phyloP scores from a whole-genome alignment of 2,797 vertebrate genomes.

The Bovichtus diacanthus region DNA sequence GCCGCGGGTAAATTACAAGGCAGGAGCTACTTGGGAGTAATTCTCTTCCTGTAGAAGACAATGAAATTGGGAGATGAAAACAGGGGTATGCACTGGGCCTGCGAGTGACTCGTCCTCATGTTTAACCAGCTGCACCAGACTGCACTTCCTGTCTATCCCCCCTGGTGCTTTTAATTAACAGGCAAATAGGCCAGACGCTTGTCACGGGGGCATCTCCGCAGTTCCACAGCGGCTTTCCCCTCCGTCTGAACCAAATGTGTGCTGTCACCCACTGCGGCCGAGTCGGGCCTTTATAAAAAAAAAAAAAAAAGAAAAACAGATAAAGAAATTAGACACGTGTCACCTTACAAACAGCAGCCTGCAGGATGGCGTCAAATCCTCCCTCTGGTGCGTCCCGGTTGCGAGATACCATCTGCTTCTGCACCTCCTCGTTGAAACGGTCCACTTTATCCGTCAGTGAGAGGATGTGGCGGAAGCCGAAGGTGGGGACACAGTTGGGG shows the following conservation, averaged over 20 bases:
- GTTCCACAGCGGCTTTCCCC: conserved; percentile 12
- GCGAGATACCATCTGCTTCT: conserved; percentile 96
- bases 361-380: conserved; percentile 95
- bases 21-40: conserved; percentile 40
- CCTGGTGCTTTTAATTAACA: conserved; percentile 64
- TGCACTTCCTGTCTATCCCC: conserved; percentile 60
- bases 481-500: conserved; percentile 93
- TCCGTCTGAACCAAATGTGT: neutral
- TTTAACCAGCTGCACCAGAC: conserved; percentile 72
- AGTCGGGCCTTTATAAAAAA: neutral
- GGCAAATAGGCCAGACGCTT: conserved; percentile 37
- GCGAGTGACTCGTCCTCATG: conserved; percentile 49
- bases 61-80: conserved; percentile 51
- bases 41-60: conserved; percentile 68
- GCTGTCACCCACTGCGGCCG: neutral
- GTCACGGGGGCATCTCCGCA: conserved; percentile 22
- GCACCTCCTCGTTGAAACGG: conserved; percentile 95
- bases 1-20: conserved; percentile 71
- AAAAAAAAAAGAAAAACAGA: too few relatives aligned
- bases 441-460: conserved; percentile 95
- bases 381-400: conserved; percentile 97
- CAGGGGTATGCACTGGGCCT: conserved; percentile 40
- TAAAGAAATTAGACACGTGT: neutral
- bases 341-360: conserved; percentile 97
- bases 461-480: conserved; percentile 96